Base-by-base conservation (phyloP, 2,113 vertebrate species). In the Potamarius usumacintae region DNA sequence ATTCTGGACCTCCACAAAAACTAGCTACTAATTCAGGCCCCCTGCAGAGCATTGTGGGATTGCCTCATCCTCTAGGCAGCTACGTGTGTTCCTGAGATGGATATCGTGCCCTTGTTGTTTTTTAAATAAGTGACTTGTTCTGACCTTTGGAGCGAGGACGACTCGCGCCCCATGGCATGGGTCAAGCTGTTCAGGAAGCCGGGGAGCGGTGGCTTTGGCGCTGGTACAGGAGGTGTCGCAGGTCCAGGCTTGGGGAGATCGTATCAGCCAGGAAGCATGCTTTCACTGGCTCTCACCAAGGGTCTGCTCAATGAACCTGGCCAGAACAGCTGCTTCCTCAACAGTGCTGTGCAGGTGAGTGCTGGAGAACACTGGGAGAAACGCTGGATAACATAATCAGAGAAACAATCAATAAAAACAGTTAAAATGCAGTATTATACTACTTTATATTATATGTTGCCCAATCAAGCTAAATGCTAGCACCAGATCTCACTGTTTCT, bases 271-370 rank as follows among this genome's bases (percentile, higher is more conserved):
- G 98, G 98, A 90, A 99, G 98, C 88, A 96, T 99, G 94, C 92
- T 99, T 60, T 99, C 98, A 0, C 92, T 99, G 9, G 98, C 98
- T 0, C 97, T 98, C 85, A 99, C 98, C 88, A 98, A 99, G 93
- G 98, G 98, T 91, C 94, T 99, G 58, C 94, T 99, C 81, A 99
- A 99, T 30, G 98, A 99, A 89, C 98, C 98, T 0, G 98, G 98
- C 20, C 98, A 99, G 92, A 99, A 99, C 91, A 99, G 97, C 94
- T 99, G 98, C 94, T 99, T 99, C 92, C 96, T 99, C n/a, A 99
- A 99, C 92, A 99, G 98, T 55, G 98, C 98, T 52, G 97, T 99
- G 86, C 98, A 99, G 98, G 98, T 99, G 91, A 96, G 94, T 86
- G 60, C 30, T 53, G 27, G 55, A 67, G 52, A 53, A 86, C 25